Evolutionary conservation across 2,797 vertebrate genomes (phyloP), one percentile per base, ranked within the genome.

Genomic region (Merluccius polli): DNA sequence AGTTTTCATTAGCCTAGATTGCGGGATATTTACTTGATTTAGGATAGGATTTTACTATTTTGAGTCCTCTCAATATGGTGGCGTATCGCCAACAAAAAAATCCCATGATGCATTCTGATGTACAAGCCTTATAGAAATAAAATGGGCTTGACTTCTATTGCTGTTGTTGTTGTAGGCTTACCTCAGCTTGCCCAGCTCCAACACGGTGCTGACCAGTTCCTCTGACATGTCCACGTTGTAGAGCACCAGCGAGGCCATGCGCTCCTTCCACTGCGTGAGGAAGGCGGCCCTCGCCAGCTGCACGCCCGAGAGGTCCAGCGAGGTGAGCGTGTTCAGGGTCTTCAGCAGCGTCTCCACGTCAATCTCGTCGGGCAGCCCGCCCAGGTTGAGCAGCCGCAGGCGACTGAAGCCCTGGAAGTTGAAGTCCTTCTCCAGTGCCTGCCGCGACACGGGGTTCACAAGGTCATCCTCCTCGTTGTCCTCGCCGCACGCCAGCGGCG

Each of bases 221-320:
- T 98, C 97, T 0, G 96, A 96, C 80, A 98, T 93, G 84, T 98
- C 97, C 90, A 98, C 95, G 70, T 98, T 98, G 93, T 98, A 98
- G 84, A 99, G 95, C 85, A 98, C 96, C 15, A 99, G 93, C 30
- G 96, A 98, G 44, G 95, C 94, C 87, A 99, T 91, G 81, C 93
- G 94, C 77, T 98, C 95, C 81, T 93, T 96, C 98, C 98, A 99
- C 88, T 97, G 97, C 5, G 92, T 89, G 13, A 99, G 93, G 90
- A 99, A 99, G 1, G 93, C 84, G 0, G 96, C 93, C 0, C 96
- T 92, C 0, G 93, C 93, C 30, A 98, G 92, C 86, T 95, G 95
- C 74, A 96, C 96, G 7, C 93, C 94, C 0, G 97, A 98, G 52
- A 99, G 94, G 89, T 98, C 97, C 32, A 99, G 88, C 15, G 96